Evolutionary conservation across 2,113 vertebrate species (phyloP).

Genomic region (Oenanthe melanoleuca): DNA sequence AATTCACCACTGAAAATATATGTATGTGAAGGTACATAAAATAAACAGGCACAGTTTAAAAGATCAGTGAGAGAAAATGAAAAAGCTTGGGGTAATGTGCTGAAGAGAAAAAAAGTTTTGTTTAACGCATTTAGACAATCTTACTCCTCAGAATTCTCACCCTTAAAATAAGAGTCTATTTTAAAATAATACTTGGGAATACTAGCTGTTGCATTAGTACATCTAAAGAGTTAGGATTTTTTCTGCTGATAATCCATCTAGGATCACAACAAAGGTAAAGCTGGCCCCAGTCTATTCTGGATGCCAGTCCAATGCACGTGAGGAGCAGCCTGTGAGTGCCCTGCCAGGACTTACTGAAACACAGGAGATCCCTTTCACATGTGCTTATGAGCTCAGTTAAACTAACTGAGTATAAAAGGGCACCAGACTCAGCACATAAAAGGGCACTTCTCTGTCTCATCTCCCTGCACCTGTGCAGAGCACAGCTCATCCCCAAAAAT

Average conservation of each 20-base stretch:
- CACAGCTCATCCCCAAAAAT: neutral
- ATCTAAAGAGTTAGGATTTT: neutral
- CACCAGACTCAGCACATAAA: neutral
- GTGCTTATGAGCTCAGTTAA: neutral
- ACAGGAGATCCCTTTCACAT: neutral
- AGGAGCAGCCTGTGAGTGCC: neutral
- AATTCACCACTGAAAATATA: neutral
- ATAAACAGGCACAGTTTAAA: neutral
- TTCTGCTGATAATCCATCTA: neutral
- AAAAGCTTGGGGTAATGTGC: neutral
- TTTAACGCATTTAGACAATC: neutral
- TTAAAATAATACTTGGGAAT: neutral
- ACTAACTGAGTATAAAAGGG: neutral
- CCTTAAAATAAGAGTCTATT: neutral
- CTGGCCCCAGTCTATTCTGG: neutral
- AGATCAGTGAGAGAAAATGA: neutral
- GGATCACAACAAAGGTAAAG: neutral
- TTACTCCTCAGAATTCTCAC: neutral
- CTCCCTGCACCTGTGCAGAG: neutral
- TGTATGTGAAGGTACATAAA: neutral
- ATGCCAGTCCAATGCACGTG: fast-evolving
- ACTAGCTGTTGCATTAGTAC: neutral
- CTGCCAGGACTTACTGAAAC: neutral
- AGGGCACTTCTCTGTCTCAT: neutral
- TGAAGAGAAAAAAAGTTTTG: neutral